phyloP scores from a whole-genome alignment of 2,113 vertebrate species.

The Corydoras maculifer region DNA sequence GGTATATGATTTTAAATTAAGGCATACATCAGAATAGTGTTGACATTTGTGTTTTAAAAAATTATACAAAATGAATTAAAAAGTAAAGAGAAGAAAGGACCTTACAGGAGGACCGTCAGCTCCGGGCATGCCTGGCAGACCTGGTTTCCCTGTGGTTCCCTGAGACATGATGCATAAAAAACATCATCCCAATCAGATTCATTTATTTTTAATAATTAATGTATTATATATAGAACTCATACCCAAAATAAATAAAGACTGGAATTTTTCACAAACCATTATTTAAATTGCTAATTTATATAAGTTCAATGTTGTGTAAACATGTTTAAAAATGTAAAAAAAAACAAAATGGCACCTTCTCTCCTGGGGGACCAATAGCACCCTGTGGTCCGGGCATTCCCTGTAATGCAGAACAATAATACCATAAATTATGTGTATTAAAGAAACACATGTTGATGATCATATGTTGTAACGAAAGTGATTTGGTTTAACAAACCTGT shows the following conservation, averaged over 20 bases:
- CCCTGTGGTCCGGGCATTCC: conserved; percentile 71
- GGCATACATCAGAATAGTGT: no score
- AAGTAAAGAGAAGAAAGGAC: conserved; percentile 13
- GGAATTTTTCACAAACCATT: no score
- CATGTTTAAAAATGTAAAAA: no score
- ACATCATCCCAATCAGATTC: not conserved
- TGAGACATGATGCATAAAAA: conserved; percentile 41
- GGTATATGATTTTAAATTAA: not conserved
- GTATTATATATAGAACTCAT: no score
- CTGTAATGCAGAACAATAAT: conserved; percentile 41
- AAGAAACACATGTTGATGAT: no score
- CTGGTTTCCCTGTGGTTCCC: conserved; percentile 85
- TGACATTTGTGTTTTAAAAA: not conserved
- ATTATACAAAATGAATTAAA: not conserved
- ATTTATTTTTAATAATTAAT: no score
- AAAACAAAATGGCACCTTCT: conserved; percentile 58
- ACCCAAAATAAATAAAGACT: no score
- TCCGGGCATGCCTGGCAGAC: conserved; percentile 85
- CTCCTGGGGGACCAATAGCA: conserved; percentile 64
- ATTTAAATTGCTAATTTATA: no score
- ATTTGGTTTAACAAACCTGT: conserved; percentile 52
- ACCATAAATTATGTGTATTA: no score
- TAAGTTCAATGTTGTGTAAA: no score
- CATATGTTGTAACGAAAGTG: not conserved
- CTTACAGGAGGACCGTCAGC: conserved; percentile 83